Evolutionary conservation across 2,797 vertebrate genomes (phyloP), one percentile per base, ranked within the genome.

Genomic region (Potorous gilbertii): DNA sequence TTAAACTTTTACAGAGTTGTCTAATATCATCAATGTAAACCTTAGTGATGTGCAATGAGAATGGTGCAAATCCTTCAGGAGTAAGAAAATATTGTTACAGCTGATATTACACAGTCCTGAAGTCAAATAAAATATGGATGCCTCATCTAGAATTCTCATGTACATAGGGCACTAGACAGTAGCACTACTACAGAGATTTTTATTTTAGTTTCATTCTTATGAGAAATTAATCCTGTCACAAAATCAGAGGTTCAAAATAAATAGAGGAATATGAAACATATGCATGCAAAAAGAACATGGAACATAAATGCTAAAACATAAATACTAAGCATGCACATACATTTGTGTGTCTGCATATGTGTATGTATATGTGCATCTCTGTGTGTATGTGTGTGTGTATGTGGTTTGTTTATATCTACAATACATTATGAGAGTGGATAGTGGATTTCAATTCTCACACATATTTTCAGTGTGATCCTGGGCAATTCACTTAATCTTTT

Each of bases 191-290:
- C 96, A 95, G 97, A 96, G 94, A 28, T 55, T 96, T 96, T 93
- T 34, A 90, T 94, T 57, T 81, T 93, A 74, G 96, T 95, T 96
- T 96, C 93, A 81, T 95, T 96, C 62, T 93, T 94, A 95, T 95
- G 96, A 59, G 96, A 97, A 97, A 95, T 96, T 91, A 95, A 57
- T 95, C 94, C 94, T 97, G 93, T 56, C 94, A 90, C 96, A 56
- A 95, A 96, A 96, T 97, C 94, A 93, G 97, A 96, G 81, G 91
- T 94, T 96, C 94, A 96, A 96, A 87, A 92, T 66, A 91, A 96
- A 59, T 50, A 95, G 28, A 34, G 74, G 66, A 95, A 94, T 91
- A 95, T 50, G 92, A 81, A 96, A 95, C 91, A 93, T n/a, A 62
- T 5, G 1, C 21, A 46, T 81, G 9, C 21, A 81, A 46, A 28